Conservation (phyloP, 2,888 invertebrate species). For the Scaptomyza flava region DNA sequence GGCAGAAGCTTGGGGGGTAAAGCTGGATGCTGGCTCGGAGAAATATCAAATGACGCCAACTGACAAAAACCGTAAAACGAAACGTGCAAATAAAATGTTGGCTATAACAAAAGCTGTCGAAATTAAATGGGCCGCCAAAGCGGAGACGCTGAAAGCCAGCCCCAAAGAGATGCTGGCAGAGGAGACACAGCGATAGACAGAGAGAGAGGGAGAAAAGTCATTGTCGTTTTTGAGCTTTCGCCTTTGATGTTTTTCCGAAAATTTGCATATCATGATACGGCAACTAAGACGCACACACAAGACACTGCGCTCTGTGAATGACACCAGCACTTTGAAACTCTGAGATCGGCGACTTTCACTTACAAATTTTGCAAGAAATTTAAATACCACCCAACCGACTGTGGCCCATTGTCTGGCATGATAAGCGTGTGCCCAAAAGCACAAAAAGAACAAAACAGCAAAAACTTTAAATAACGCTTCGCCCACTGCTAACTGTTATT, state of each 20-base stretch:
- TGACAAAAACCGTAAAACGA: constrained; percentile 79
- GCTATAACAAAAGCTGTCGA: constrained; percentile 79
- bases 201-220: constrained; percentile 31
- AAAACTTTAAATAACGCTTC: constrained; percentile 39
- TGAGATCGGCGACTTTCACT: constrained; percentile 65
- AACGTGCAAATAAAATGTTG: constrained; percentile 78
- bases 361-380: constrained; percentile 47
- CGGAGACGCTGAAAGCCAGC: constrained; percentile 39
- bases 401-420: constrained; percentile 22
- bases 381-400: constrained; percentile 34
- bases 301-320: constrained; percentile 28
- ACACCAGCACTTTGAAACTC: constrained; percentile 47
- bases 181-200: constrained; percentile 6
- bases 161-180: constrained; percentile 17
- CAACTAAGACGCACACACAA: constrained; percentile 45
- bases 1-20: neutral
- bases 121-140: constrained; percentile 77
- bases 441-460: constrained; percentile 12
- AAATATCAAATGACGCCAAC: constrained; percentile 78
- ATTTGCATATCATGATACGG: constrained; percentile 78
- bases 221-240: constrained; percentile 71
- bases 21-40: constrained; percentile 22
- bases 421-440: constrained; percentile 25
- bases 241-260: constrained; percentile 69
- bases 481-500: constrained; percentile 8